Conservation (phyloP, 2,888 invertebrate genomes). For the Mystacides longicornis region DNA sequence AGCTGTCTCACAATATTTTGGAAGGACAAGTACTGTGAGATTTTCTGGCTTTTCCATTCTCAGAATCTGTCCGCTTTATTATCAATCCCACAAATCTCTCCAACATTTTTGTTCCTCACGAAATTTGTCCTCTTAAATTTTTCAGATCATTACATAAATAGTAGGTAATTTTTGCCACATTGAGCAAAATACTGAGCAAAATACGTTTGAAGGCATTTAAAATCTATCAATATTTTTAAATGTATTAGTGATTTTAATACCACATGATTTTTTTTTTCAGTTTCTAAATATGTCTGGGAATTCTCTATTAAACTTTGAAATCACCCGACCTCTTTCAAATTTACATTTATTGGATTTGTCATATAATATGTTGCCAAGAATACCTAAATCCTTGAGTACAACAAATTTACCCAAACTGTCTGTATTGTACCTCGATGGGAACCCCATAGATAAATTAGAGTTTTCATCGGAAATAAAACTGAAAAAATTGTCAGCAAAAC, state of each 20-base stretch:
- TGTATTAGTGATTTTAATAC: not conserved
- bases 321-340: conserved; percentile 39
- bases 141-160: too few relatives aligned
- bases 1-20: too few relatives aligned
- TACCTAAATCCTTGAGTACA: conserved; percentile 41
- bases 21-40: too few relatives aligned
- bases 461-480: conserved; percentile 43
- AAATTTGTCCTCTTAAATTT: too few relatives aligned
- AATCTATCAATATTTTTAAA: not conserved
- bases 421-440: conserved; percentile 46
- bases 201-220: not conserved
- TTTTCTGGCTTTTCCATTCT: too few relatives aligned
- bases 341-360: conserved; percentile 47
- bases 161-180: too few relatives aligned
- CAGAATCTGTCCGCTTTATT: too few relatives aligned
- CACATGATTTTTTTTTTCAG: conserved; percentile 34
- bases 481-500: conserved; percentile 40
- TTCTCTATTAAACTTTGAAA: conserved; percentile 40
- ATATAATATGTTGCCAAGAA: conserved; percentile 40
- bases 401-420: conserved; percentile 44
- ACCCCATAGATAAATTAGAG: conserved; percentile 43
- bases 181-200: not conserved
- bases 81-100: too few relatives aligned
- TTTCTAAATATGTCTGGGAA: conserved; percentile 42
- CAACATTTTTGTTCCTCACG: too few relatives aligned